phyloP scores from a whole-genome alignment of 1,140 invertebrate species.

The Cydia pomonella region DNA sequence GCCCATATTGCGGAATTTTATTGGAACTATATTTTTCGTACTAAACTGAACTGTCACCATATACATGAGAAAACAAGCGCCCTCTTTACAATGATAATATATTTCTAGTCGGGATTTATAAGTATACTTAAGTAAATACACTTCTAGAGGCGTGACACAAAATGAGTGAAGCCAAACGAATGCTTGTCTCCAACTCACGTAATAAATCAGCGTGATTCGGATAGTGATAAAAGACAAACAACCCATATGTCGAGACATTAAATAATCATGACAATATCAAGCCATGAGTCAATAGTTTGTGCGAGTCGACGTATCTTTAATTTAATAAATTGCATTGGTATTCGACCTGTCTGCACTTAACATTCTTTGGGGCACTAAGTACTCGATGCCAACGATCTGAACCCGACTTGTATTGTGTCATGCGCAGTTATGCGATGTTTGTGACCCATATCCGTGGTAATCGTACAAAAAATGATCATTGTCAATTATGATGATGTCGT shows the following conservation, averaged over 20 bases:
- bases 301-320: not conserved
- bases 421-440: conserved; percentile 67
- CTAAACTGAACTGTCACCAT: too few relatives aligned
- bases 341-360: conserved; percentile 33
- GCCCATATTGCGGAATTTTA: too few relatives aligned
- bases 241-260: not conserved
- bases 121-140: too few relatives aligned
- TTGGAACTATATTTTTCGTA: too few relatives aligned
- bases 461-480: conserved; percentile 60
- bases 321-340: not conserved
- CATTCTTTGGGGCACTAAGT: conserved; percentile 42
- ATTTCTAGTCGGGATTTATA: too few relatives aligned
- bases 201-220: not conserved
- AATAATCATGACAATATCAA: not conserved
- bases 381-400: conserved; percentile 53
- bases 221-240: not conserved
- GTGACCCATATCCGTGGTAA: conserved; percentile 60
- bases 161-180: not conserved
- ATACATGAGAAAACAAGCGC: too few relatives aligned
- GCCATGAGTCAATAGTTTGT: not conserved
- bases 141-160: not conserved
- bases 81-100: too few relatives aligned
- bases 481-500: conserved; percentile 42
- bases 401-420: conserved; percentile 62
- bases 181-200: not conserved